Evolutionary conservation across 2,888 invertebrate species (phyloP), one percentile per base, ranked within the genome.

Genomic region (Eurytoma adleriae): DNA sequence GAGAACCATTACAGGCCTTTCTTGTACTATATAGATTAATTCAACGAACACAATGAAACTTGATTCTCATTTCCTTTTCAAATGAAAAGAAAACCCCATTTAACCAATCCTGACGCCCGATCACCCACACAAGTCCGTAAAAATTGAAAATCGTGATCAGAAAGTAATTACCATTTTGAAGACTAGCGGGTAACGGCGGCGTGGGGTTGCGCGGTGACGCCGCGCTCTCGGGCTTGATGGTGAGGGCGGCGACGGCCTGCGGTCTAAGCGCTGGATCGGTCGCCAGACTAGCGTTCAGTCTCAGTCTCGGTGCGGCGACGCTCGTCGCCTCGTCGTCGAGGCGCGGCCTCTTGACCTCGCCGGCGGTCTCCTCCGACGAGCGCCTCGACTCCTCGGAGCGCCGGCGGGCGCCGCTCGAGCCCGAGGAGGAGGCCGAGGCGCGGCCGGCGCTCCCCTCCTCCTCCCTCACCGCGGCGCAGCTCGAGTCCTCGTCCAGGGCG

Each of bases 211-310:
- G 70, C 24, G 89, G 85, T 27, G 90, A 88, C 57, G 89, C 88
- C 52, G 87, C 84, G 76, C 86, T 88, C 71, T 89, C 90, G 30
- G 89, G 89, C 82, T 90, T 89, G 83, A 91, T 86, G 30, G 90
- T 90, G 75, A 91, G 89, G 68, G 90, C 89, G 85, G 93, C 91
- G 83, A 94, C 93, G 71, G 94, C 93, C 85, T 93, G 93, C 50
- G 95, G 94, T 83, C 95, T 94, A 27, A 95, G 92, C 14, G 96
- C 96, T 3, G 96, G 96, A 91, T 96, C 96, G 57, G 96, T 96
- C 73, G 96, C 96, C 84, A 96, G 93, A 89, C 94, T 94, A 81
- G 95, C 92, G 91, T 96, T 96, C 85, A 96, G 93, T 84, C 96
- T 94, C 86, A 96, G 92, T 86, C 95, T 93, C 84, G 96, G 96